These are phyloP conservation scores for Rhodeus uyekii DNA, from an alignment of 2,797 vertebrate species.

Conservation along the genomic window DNA sequence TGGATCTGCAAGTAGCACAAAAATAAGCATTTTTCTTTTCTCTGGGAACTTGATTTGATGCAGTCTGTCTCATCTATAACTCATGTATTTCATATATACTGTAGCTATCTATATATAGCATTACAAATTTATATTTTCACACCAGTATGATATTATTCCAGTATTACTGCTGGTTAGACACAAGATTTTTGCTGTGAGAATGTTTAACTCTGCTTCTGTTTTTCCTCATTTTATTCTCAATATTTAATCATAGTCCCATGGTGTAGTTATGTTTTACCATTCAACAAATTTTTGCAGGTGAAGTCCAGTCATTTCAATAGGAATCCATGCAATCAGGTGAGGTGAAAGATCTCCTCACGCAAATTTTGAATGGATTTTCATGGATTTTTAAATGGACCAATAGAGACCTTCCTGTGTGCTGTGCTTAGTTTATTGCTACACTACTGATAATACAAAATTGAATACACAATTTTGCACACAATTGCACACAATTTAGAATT, in stretches of 20 bases:
- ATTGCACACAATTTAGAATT: neutral
- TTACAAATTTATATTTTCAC: neutral
- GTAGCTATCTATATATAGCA: too few species aligned
- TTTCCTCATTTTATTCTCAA: neutral
- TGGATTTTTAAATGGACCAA: neutral
- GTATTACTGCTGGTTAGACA: neutral
- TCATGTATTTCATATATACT: neutral
- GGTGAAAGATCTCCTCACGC: neutral
- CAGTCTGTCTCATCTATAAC: neutral
- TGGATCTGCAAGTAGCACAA: neutral
- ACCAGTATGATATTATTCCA: neutral
- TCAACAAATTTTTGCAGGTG: neutral
- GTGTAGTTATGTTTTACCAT: neutral
- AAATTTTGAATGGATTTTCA: neutral
- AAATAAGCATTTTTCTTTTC: neutral
- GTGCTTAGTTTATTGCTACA: neutral
- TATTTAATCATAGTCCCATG: neutral
- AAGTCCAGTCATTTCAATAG: neutral
- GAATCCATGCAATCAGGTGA: neutral
- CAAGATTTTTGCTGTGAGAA: neutral
- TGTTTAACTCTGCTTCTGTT: neutral
- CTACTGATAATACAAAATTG: neutral
- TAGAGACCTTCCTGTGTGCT: neutral
- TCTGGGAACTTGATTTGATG: neutral
- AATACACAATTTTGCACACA: neutral